A percentile compares a stretch with the other conserved stretches of the same genome.
Evolutionary conservation across 2,797 vertebrate species (phyloP).

Genomic region (Microctenopoma steveboyesi): DNA sequence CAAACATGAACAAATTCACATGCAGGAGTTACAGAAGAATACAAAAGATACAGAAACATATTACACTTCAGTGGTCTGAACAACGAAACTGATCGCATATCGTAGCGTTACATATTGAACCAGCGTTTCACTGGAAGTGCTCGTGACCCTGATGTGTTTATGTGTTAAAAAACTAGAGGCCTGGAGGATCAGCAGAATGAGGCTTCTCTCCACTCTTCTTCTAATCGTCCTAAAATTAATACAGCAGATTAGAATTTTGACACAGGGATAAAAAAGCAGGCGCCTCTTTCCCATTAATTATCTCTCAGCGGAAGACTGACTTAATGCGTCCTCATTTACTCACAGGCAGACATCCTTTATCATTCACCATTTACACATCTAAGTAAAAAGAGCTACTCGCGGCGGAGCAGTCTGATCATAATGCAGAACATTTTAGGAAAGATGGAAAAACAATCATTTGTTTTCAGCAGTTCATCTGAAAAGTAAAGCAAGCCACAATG

Average conservation of each 20-base stretch:
- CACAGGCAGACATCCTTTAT: background rate
- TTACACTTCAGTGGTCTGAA: too few species aligned
- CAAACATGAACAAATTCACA: too few species aligned
- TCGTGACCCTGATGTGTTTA: background rate
- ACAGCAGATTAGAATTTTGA: conserved; percentile 36
- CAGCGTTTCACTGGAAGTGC: background rate
- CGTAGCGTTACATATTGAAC: background rate
- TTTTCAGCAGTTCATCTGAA: too few species aligned
- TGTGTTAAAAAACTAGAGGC: conserved; percentile 4
- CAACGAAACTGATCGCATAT: background rate
- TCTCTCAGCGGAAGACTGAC: conserved; percentile 24
- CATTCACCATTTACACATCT: background rate
- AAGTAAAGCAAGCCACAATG: too few species aligned
- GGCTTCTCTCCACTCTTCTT: conserved; percentile 12
- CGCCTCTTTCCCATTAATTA: conserved; percentile 13
- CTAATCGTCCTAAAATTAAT: conserved; percentile 39
- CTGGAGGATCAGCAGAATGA: conserved; percentile 32
- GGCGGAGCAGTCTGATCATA: too few species aligned
- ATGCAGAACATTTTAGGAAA: too few species aligned
- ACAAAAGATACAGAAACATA: too few species aligned
- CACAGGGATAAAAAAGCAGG: conserved; percentile 48
- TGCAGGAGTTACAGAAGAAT: too few species aligned
- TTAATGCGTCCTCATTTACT: conserved; percentile 17
- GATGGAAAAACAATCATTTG: too few species aligned
- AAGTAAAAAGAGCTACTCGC: too few species aligned